A percentile compares a stretch with the other conserved stretches of the same genome.
phyloP scores from a whole-genome alignment of 2,888 invertebrate genomes.

The Tiphia femorata region DNA sequence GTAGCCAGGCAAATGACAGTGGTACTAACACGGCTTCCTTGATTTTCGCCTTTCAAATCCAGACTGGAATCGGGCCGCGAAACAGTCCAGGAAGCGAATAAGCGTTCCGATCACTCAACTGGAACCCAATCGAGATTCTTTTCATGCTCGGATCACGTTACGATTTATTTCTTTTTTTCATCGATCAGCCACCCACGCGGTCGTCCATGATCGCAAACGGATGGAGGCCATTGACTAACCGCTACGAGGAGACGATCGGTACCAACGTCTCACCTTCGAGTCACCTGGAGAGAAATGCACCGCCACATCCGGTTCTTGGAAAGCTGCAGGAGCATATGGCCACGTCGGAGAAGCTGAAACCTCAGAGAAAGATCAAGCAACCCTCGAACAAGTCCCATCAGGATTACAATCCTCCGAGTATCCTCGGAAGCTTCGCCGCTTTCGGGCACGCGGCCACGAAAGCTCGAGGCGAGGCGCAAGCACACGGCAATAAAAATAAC shows the following conservation, averaged over 20 bases:
- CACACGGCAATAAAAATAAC: conserved; percentile 11
- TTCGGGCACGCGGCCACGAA: conserved; percentile 74
- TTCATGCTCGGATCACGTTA: background rate
- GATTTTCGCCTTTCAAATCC: background rate
- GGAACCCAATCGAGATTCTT: background rate
- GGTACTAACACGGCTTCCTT: background rate
- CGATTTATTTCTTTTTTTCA: background rate
- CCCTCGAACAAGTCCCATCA: conserved; percentile 40
- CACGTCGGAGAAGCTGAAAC: conserved; percentile 52
- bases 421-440: conserved; percentile 73
- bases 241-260: conserved; percentile 57
- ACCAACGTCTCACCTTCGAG: conserved; percentile 52
- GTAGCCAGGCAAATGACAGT: background rate
- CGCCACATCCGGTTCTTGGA: conserved; percentile 56
- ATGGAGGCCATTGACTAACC: conserved; percentile 61
- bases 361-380: conserved; percentile 48
- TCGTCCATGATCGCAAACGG: conserved; percentile 62
- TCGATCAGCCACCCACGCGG: conserved; percentile 48
- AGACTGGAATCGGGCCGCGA: background rate
- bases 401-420: conserved; percentile 54
- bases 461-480: conserved; percentile 68
- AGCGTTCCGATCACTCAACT: background rate
- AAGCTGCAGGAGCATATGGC: conserved; percentile 63
- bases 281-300: conserved; percentile 47
- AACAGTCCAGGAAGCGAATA: conserved; percentile 1